Evolutionary conservation across 2,113 vertebrate genomes (phyloP).

Genomic region (Dicerorhinus sumatrensis): DNA sequence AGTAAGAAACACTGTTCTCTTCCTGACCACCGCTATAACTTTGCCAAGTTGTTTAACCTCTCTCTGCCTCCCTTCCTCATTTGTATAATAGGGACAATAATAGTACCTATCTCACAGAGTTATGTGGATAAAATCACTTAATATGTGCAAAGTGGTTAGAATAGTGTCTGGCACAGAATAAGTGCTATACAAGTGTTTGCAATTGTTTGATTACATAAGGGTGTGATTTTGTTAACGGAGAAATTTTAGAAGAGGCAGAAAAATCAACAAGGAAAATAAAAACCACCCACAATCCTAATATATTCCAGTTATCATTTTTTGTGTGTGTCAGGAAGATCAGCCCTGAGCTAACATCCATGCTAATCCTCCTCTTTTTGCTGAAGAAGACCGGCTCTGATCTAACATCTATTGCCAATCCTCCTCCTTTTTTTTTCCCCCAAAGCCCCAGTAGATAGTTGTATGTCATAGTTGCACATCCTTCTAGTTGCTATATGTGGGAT

Average conservation of each 20-base stretch:
- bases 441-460: no score
- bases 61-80: not conserved
- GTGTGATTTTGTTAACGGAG: constrained; percentile 31
- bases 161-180: constrained; percentile 33
- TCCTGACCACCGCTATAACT: not conserved
- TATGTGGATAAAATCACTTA: constrained; percentile 15
- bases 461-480: no score
- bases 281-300: not conserved
- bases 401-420: no score
- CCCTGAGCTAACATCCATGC: no score
- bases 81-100: not conserved
- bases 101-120: not conserved
- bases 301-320: constrained; percentile 14
- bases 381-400: no score
- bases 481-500: no score
- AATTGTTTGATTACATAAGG: constrained; percentile 42
- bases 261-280: constrained; percentile 47
- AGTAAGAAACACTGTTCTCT: not conserved
- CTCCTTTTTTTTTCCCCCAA: no score
- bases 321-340: no score
- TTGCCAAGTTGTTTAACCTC: not conserved
- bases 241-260: not conserved
- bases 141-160: constrained; percentile 17
- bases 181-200: not conserved
- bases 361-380: no score